phyloP scores from a whole-genome alignment of 92 coral and sea anemone species.

The Hydrozoanthus gracilis region DNA sequence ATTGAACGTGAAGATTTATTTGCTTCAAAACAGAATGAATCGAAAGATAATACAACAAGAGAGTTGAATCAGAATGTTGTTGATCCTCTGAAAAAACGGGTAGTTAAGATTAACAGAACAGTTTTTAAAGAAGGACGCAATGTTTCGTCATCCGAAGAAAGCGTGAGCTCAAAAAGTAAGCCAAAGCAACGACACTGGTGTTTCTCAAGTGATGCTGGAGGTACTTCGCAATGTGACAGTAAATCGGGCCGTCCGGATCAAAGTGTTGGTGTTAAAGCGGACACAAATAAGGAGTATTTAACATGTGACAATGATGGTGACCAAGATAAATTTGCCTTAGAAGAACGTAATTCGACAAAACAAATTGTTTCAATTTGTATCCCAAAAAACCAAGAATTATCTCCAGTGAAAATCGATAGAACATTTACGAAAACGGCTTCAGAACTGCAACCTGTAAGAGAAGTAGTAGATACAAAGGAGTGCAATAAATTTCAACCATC shows the following conservation, averaged over 20 bases:
- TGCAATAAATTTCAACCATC: not conserved
- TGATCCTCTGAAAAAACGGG: not conserved
- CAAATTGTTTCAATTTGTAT: too few relatives aligned
- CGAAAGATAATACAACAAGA: not conserved
- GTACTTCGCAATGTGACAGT: not conserved
- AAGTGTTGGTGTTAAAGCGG: not conserved
- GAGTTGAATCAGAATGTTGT: not conserved
- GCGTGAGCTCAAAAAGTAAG: not conserved
- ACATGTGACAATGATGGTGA: not conserved
- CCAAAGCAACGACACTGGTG: constrained; percentile 40
- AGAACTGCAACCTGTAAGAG: not conserved
- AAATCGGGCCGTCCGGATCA: not conserved
- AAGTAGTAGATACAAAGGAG: not conserved
- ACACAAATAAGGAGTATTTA: not conserved
- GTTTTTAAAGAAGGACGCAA: not conserved
- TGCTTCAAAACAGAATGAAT: not conserved
- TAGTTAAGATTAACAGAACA: constrained; percentile 14
- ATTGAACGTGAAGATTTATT: not conserved
- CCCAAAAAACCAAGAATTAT: too few relatives aligned
- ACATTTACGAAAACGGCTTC: not conserved
- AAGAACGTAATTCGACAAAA: not conserved
- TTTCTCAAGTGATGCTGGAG: not conserved
- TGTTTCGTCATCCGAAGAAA: not conserved
- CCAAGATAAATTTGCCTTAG: not conserved
- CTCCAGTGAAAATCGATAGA: constrained; percentile 13